phyloP scores from a whole-genome alignment of 2,797 vertebrate genomes.

The Dicrostonyx torquatus region DNA sequence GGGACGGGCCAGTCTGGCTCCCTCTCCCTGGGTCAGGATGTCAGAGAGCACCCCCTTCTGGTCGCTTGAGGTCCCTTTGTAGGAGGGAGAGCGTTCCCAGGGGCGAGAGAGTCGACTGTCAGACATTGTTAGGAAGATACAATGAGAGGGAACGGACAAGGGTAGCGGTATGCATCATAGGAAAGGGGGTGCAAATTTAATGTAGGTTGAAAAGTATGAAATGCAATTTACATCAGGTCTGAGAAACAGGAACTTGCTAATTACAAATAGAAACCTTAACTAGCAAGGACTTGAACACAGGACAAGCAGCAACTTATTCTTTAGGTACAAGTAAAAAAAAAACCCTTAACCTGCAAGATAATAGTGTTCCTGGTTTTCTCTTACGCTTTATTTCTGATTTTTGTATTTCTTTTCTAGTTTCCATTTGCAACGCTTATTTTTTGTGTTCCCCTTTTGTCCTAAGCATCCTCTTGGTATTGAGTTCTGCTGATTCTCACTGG shows the following conservation, averaged over 20 bases:
- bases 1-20: background rate
- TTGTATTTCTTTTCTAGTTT: background rate
- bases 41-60: background rate
- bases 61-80: background rate
- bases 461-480: background rate
- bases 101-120: background rate
- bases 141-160: background rate
- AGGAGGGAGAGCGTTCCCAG: background rate
- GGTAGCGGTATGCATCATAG: background rate
- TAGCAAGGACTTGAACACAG: background rate
- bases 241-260: background rate
- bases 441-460: background rate
- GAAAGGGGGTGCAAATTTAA: background rate
- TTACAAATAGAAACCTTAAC: background rate
- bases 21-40: background rate
- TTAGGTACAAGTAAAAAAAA: background rate
- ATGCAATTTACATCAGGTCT: background rate
- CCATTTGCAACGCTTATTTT: slow-evolving; percentile 27
- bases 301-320: background rate
- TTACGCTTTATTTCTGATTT: background rate
- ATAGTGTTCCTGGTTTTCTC: no score
- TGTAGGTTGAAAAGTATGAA: background rate
- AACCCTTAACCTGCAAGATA: background rate
- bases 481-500: slow-evolving; percentile 8
- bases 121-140: background rate